phyloP scores from a whole-genome alignment of 2,113 vertebrate genomes.

The Mugil cephalus region DNA sequence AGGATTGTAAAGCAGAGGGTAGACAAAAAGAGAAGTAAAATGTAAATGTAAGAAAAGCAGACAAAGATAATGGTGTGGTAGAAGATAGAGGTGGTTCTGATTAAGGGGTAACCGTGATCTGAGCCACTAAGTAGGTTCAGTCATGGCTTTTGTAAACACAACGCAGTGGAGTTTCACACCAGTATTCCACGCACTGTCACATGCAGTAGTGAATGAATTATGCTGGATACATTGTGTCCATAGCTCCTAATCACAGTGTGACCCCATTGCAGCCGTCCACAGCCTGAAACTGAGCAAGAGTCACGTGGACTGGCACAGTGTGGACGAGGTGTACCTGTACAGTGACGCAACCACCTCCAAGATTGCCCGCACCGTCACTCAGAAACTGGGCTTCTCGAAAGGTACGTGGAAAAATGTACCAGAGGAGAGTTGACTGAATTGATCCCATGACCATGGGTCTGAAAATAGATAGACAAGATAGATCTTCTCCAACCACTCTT shows the following conservation, averaged over 20 bases:
- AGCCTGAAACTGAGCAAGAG: conserved; percentile 93
- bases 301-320: conserved; percentile 96
- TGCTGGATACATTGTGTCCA: conserved; percentile 27
- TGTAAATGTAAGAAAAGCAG: too few relatives aligned
- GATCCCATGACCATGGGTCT: too few relatives aligned
- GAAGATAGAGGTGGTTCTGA: conserved; percentile 1
- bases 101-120: not conserved
- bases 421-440: too few relatives aligned
- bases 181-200: not conserved
- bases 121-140: not conserved
- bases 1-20: conserved; percentile 51
- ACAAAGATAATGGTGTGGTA: not conserved
- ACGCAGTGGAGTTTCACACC: not conserved
- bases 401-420: conserved; percentile 75
- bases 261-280: conserved; percentile 85
- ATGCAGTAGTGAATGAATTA: conserved; percentile 15
- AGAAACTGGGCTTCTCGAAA: conserved; percentile 97
- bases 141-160: not conserved
- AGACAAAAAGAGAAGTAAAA: not conserved
- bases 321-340: conserved; percentile 96
- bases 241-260: conserved; percentile 40
- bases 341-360: conserved; percentile 97
- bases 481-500: too few relatives aligned
- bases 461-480: too few relatives aligned
- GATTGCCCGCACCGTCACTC: conserved; percentile 94